These are phyloP conservation scores for Sericinus montela DNA, from an alignment of 2,888 invertebrate species.

Conservation along the genomic window DNA sequence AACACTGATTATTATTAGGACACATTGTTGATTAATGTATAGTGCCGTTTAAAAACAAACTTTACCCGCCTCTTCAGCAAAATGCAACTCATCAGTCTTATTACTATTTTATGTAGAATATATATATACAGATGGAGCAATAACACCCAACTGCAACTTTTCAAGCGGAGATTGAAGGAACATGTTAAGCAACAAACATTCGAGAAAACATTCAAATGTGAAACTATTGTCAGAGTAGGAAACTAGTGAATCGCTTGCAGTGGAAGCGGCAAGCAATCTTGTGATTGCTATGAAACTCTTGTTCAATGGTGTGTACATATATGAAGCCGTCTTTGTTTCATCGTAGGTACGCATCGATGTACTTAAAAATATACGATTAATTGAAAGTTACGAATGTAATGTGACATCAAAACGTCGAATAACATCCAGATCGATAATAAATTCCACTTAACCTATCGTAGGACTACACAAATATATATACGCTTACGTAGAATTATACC, in stretches of 20 bases:
- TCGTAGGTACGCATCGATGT: not conserved
- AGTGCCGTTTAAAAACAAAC: not conserved
- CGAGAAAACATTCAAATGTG: conserved; percentile 16
- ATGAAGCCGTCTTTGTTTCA: conserved; percentile 5
- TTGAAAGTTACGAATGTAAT: conserved; percentile 18
- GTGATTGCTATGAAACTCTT: conserved; percentile 13
- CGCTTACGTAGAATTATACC: conserved; percentile 57
- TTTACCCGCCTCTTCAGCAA: conserved; percentile 29
- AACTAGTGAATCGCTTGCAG: conserved; percentile 18
- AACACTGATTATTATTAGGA: not conserved
- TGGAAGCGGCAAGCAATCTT: conserved; percentile 14
- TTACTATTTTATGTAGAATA: conserved; percentile 59
- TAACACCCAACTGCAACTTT: conserved; percentile 17
- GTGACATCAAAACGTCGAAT: conserved; percentile 38
- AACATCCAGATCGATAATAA: conserved; percentile 48
- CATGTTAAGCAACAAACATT: conserved; percentile 14
- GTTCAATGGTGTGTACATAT: not conserved
- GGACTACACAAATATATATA: conserved; percentile 53
- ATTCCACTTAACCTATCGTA: conserved; percentile 53
- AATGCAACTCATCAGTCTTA: conserved; percentile 70
- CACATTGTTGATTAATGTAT: not conserved
- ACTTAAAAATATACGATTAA: conserved; percentile 7
- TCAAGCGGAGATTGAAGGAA: conserved; percentile 16
- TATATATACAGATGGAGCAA: conserved; percentile 26
- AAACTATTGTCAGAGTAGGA: conserved; percentile 21